Evolutionary conservation across 2,113 vertebrate species (phyloP).

Genomic region (Xenopus laevis): DNA sequence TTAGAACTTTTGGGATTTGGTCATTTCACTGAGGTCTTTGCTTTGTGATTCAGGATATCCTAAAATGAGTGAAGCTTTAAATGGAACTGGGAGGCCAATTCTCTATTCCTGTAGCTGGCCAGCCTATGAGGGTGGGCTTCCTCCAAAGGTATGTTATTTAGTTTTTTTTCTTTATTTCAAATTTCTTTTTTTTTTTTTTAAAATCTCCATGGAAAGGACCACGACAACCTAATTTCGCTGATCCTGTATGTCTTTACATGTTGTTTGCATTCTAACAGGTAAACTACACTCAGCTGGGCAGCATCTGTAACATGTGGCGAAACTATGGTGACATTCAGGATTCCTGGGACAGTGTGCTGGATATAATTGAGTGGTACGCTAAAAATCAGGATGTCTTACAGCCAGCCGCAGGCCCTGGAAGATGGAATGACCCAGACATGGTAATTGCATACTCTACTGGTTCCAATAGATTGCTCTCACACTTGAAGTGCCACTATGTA

Average conservation of each 20-base stretch:
- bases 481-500: too few species aligned
- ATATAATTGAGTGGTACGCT: conserved; percentile 49
- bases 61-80: conserved; percentile 41
- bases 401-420: conserved; percentile 47
- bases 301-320: conserved; percentile 51
- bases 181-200: too few species aligned
- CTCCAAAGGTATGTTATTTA: conserved; percentile 1
- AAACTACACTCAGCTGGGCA: conserved; percentile 47
- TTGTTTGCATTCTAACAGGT: conserved; percentile 26
- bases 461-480: too few species aligned
- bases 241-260: background rate
- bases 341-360: conserved; percentile 46
- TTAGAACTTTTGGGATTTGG: too few species aligned
- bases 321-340: conserved; percentile 50
- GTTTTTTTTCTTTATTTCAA: too few species aligned
- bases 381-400: conserved; percentile 41
- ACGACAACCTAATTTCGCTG: too few species aligned
- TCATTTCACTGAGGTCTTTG: background rate
- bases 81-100: conserved; percentile 25
- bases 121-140: conserved; percentile 27
- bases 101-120: conserved; percentile 47
- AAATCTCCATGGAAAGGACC: too few species aligned
- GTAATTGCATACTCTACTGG: conserved; percentile 18
- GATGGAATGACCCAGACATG: conserved; percentile 53
- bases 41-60: conserved; percentile 37